phyloP scores from a whole-genome alignment of 1,140 invertebrate genomes.

The Eumaeus atala region DNA sequence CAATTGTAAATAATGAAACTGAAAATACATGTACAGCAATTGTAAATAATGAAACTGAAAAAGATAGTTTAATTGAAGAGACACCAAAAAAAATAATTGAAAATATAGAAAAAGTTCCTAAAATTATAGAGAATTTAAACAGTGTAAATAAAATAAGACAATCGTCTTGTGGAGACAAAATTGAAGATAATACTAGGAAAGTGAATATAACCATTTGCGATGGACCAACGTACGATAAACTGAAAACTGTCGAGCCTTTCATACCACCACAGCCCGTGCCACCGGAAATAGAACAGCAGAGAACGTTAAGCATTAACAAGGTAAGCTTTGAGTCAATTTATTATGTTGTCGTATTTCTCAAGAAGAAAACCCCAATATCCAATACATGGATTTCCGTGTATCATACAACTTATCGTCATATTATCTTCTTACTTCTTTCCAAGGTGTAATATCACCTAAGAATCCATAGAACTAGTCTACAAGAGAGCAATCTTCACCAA shows the following conservation, averaged over 20 bases:
- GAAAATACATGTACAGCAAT: too few species aligned
- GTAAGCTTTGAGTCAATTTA: constrained; percentile 57
- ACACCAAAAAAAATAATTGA: constrained; percentile 12
- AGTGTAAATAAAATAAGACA: constrained; percentile 4
- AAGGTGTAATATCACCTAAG: too few species aligned
- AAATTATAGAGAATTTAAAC: constrained; percentile 1
- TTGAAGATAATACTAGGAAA: constrained; percentile 54
- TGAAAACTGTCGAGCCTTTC: constrained; percentile 63
- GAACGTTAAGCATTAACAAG: constrained; percentile 85
- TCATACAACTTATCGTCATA: too few species aligned
- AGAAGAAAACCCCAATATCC: too few species aligned
- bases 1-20: constrained; percentile 13
- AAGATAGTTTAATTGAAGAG: constrained; percentile 2
- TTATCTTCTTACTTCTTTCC: too few species aligned
- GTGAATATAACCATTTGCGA: constrained; percentile 73
- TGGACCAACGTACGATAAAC: constrained; percentile 73
- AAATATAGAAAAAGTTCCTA: constrained; percentile 14
- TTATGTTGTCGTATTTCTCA: neutral
- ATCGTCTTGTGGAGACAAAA: constrained; percentile 17
- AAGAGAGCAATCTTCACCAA: too few species aligned
- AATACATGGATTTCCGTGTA: neutral
- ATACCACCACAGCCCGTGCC: constrained; percentile 77
- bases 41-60: constrained; percentile 13
- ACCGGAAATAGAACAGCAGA: constrained; percentile 84
- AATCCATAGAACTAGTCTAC: too few species aligned